These are phyloP conservation scores for Drosophila imparisetae DNA, from an alignment of 2,888 invertebrate genomes.

Conservation along the genomic window DNA sequence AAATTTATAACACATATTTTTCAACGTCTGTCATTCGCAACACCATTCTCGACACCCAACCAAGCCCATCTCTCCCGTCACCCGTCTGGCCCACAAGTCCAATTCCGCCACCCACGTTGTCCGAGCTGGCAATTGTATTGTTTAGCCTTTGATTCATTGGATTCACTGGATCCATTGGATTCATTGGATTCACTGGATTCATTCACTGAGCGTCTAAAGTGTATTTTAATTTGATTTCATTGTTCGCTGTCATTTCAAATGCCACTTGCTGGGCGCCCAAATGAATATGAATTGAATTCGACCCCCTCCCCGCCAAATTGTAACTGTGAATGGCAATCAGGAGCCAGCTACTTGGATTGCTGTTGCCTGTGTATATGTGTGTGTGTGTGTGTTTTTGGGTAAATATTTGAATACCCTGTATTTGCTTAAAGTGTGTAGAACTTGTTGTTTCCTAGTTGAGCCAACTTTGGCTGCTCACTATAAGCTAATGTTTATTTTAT, in stretches of 20 bases:
- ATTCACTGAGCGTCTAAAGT: slow-evolving; percentile 70
- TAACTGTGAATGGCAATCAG: slow-evolving; percentile 2
- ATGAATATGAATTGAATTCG: slow-evolving; percentile 75
- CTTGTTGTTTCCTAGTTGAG: not conserved
- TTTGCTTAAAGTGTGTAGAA: not conserved
- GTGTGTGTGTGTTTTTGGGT: not conserved
- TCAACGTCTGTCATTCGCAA: slow-evolving; percentile 19
- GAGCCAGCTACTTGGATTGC: slow-evolving; percentile 4
- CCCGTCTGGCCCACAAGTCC: not conserved
- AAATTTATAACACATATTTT: slow-evolving; percentile 47
- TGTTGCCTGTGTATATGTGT: not conserved
- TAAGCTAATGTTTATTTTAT: not conserved
- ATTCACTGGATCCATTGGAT: not conserved
- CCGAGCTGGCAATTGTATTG: slow-evolving; percentile 56
- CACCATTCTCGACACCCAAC: not conserved
- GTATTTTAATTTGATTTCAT: slow-evolving; percentile 80
- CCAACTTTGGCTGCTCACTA: not conserved
- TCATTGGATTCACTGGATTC: slow-evolving; percentile 32
- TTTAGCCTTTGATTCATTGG: slow-evolving; percentile 77
- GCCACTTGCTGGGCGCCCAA: slow-evolving; percentile 61
- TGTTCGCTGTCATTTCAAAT: slow-evolving; percentile 69
- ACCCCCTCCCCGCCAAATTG: not conserved
- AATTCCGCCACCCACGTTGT: slow-evolving; percentile 21
- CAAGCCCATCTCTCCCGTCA: not conserved
- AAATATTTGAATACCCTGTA: not conserved